phyloP scores from a whole-genome alignment of 2,797 vertebrate genomes.

The Moxostoma hubbsi region DNA sequence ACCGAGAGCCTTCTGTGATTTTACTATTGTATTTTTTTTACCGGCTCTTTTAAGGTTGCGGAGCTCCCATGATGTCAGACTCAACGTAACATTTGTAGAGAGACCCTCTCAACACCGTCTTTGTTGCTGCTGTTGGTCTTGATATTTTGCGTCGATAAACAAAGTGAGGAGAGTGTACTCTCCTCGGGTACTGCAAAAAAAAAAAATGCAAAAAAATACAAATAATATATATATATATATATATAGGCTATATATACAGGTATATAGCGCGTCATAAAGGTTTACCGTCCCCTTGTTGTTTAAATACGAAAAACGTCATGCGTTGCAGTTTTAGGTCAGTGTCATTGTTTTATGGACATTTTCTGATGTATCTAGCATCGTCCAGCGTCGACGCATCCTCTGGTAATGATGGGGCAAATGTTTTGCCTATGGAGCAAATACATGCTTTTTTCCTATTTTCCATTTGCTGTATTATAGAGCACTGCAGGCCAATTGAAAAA shows the following conservation, averaged over 20 bases:
- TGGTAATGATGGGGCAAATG: too few species aligned
- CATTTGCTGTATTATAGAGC: too few species aligned
- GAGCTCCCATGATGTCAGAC: slow-evolving; percentile 69
- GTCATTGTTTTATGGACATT: neutral
- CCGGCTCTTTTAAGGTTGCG: slow-evolving; percentile 71
- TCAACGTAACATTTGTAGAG: slow-evolving; percentile 50
- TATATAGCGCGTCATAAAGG: neutral
- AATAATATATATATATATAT: too few species aligned
- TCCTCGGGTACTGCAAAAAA: too few species aligned
- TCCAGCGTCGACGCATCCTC: too few species aligned
- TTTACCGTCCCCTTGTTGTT: neutral
- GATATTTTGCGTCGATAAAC: neutral
- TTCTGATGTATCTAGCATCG: neutral
- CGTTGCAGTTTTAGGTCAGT: neutral
- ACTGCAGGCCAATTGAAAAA: too few species aligned
- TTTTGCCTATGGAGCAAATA: too few species aligned
- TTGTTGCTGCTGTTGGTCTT: slow-evolving; percentile 24
- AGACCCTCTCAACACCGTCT: slow-evolving; percentile 33
- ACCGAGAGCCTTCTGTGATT: slow-evolving; percentile 69
- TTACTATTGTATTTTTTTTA: slow-evolving; percentile 52
- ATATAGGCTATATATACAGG: too few species aligned
- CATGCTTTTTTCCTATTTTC: too few species aligned
- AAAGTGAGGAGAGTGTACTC: neutral
- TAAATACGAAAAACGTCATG: neutral
- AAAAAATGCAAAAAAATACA: too few species aligned